phyloP scores from a whole-genome alignment of 2,113 vertebrate species.

The Marmota flaviventris region DNA sequence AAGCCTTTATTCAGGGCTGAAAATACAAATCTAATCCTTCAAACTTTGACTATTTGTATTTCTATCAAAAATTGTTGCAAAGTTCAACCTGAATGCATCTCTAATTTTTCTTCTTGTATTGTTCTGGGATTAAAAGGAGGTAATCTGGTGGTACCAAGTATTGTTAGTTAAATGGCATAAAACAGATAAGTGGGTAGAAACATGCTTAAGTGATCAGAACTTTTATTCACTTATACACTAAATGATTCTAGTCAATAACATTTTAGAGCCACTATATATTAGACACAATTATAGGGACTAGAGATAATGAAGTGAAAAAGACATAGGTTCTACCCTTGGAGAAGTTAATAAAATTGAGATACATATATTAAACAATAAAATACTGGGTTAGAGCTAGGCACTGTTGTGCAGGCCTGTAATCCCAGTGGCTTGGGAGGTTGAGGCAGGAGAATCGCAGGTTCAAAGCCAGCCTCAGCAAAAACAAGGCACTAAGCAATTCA shows the following conservation, averaged over 20 bases:
- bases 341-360: conserved; percentile 16
- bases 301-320: conserved; percentile 10
- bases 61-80: not conserved
- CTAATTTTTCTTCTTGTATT: not conserved
- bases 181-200: not conserved
- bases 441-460: too few relatives aligned
- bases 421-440: too few relatives aligned
- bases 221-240: not conserved
- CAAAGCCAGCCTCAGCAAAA: too few relatives aligned
- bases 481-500: too few relatives aligned
- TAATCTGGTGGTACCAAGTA: not conserved
- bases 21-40: not conserved
- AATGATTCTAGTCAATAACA: not conserved
- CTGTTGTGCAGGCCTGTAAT: too few relatives aligned
- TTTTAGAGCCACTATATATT: not conserved
- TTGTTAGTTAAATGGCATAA: not conserved
- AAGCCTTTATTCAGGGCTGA: not conserved
- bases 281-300: not conserved
- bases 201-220: conserved; percentile 5
- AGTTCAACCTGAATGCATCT: not conserved
- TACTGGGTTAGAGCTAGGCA: not conserved
- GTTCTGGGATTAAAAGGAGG: not conserved
- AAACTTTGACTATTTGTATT: not conserved
- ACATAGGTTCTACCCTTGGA: not conserved
- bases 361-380: conserved; percentile 25